Conservation (phyloP, 2,797 vertebrate genomes). For the Danio choprae region DNA sequence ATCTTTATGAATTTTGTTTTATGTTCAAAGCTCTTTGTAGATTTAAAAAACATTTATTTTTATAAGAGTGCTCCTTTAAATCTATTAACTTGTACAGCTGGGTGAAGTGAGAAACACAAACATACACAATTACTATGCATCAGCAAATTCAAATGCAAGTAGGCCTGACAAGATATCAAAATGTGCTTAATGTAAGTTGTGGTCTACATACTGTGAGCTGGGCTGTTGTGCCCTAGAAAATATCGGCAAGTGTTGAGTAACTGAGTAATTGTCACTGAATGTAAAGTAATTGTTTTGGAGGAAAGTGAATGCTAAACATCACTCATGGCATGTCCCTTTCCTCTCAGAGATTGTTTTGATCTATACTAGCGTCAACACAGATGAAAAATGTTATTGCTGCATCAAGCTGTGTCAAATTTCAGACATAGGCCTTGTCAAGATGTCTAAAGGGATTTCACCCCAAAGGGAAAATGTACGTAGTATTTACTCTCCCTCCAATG, state of each 20-base stretch:
- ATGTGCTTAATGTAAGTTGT: slow-evolving; percentile 24
- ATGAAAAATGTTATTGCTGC: not conserved
- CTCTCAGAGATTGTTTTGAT: slow-evolving; percentile 10
- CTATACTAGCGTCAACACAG: not conserved
- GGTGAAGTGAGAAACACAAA: slow-evolving; percentile 4
- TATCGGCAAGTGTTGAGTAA: slow-evolving; percentile 15
- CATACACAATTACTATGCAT: slow-evolving; percentile 15
- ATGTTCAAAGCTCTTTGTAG: too few relatives aligned
- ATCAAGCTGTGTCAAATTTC: not conserved
- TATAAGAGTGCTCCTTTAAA: too few relatives aligned
- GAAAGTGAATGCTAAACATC: slow-evolving; percentile 37
- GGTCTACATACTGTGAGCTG: not conserved
- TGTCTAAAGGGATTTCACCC: too few relatives aligned
- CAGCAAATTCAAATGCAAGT: not conserved
- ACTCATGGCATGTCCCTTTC: slow-evolving; percentile 7
- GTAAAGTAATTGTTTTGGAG: slow-evolving; percentile 29
- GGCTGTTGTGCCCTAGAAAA: slow-evolving; percentile 44
- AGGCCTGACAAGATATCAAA: not conserved
- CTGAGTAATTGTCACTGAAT: slow-evolving; percentile 49
- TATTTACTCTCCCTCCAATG: too few relatives aligned
- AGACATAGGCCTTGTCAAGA: too few relatives aligned
- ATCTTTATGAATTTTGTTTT: too few relatives aligned
- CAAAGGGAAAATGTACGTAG: too few relatives aligned
- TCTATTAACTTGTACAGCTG: slow-evolving; percentile 7
- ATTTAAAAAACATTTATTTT: too few relatives aligned